These are phyloP conservation scores for Gallinago solitaria DNA, from an alignment of 2,797 vertebrate genomes.

Conservation along the genomic window DNA sequence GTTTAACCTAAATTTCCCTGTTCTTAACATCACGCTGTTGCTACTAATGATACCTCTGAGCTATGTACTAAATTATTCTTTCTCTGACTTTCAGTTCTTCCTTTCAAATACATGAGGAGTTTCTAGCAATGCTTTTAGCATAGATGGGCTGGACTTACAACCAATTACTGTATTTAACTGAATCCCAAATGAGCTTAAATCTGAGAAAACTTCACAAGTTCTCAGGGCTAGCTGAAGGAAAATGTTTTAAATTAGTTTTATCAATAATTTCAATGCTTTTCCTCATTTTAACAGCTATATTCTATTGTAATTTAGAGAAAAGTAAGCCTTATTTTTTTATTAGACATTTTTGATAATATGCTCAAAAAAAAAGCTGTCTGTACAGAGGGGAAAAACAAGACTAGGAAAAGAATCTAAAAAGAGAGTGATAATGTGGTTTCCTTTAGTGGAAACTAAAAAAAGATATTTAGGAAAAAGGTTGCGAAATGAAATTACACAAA, in stretches of 20 bases:
- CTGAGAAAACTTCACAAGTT: constrained; percentile 11
- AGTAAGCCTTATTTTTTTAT: background rate
- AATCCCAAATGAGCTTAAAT: constrained; percentile 16
- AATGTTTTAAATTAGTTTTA: constrained; percentile 55
- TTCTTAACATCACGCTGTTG: constrained; percentile 2
- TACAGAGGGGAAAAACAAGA: background rate
- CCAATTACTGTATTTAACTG: constrained; percentile 47
- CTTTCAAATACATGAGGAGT: constrained; percentile 48
- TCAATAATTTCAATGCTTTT: constrained; percentile 45
- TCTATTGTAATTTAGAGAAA: constrained; percentile 10
- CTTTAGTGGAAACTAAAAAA: background rate
- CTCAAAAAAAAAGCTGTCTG: background rate
- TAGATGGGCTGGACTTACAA: constrained; percentile 3
- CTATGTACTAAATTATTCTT: constrained; percentile 58
- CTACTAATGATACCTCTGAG: constrained; percentile 59
- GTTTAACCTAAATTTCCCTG: constrained; percentile 55
- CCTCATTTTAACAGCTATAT: background rate
- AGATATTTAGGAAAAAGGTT: background rate
- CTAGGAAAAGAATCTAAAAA: background rate
- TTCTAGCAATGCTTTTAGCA: constrained; percentile 43
- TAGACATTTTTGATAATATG: background rate
- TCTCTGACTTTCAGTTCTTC: constrained; percentile 35
- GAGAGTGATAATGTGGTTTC: background rate
- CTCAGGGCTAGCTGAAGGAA: constrained; percentile 22
- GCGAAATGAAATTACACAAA: background rate